A percentile compares a stretch with the other conserved stretches of the same genome.
phyloP scores from a whole-genome alignment of 2,797 vertebrate genomes.

The Rachycentron canadum region DNA sequence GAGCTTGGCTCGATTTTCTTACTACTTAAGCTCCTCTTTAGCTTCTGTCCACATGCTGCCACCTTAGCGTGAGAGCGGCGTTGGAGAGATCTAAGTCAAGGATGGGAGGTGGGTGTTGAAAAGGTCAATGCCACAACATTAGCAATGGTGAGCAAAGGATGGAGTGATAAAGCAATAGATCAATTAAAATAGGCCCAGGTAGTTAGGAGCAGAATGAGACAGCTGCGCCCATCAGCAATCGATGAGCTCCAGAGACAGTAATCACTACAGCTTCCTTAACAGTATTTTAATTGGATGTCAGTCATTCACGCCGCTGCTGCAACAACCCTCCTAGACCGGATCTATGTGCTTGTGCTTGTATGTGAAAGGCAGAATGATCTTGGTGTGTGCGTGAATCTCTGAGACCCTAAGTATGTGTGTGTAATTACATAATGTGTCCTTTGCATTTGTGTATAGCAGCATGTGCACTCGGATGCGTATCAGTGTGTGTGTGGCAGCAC shows the following conservation, averaged over 20 bases:
- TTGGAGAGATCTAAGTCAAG: slow-evolving; percentile 17
- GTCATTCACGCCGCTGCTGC: slow-evolving; percentile 63
- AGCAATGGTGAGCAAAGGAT: slow-evolving; percentile 40
- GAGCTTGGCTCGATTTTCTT: slow-evolving; percentile 20
- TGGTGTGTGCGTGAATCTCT: slow-evolving; percentile 24
- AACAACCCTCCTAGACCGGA: slow-evolving; percentile 12
- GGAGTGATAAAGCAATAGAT: slow-evolving; percentile 69
- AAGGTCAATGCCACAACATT: slow-evolving; percentile 67
- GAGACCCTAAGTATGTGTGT: slow-evolving; percentile 4
- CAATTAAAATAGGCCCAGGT: slow-evolving; percentile 76
- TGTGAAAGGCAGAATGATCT: slow-evolving; percentile 30
- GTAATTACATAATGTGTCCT: slow-evolving; percentile 59
- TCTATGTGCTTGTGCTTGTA: slow-evolving; percentile 10
- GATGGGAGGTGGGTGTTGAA: slow-evolving; percentile 27
- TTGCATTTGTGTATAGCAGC: slow-evolving; percentile 42
- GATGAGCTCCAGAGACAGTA: slow-evolving; percentile 69
- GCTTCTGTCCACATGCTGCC: not conserved
- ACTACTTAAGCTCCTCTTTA: slow-evolving; percentile 10
- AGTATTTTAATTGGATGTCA: slow-evolving; percentile 73
- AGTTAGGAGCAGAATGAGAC: slow-evolving; percentile 78
- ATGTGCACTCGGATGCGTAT: slow-evolving; percentile 36
- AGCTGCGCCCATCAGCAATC: slow-evolving; percentile 72
- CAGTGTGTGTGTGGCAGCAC: slow-evolving; percentile 53
- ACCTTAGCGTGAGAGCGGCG: not conserved
- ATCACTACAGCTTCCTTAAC: slow-evolving; percentile 79